A percentile compares a stretch with the other conserved stretches of the same genome.
Conservation (phyloP, 2,113 vertebrate genomes). For the Cheirogaleus medius region DNA sequence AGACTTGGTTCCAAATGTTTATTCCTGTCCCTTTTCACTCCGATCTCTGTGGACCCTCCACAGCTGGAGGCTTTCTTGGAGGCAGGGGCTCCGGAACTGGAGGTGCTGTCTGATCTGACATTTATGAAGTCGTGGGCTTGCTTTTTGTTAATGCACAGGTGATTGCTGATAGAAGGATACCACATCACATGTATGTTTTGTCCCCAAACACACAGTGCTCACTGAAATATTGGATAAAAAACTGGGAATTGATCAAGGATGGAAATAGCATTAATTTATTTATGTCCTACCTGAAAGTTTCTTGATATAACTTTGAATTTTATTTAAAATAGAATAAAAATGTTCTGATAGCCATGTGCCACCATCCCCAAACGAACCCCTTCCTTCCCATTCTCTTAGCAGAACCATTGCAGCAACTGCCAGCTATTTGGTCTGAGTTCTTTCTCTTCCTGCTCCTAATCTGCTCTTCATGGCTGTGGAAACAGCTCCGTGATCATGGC, state of each 20-base stretch:
- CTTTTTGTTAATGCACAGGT: background rate
- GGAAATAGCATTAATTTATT: background rate
- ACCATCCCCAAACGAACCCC: accelerated
- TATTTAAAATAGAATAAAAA: background rate
- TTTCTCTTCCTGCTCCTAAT: background rate
- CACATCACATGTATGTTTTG: background rate
- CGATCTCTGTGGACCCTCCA: background rate
- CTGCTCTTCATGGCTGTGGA: background rate
- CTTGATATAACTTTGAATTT: background rate
- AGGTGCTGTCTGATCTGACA: background rate
- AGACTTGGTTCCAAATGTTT: background rate
- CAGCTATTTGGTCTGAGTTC: background rate
- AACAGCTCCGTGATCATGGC: background rate
- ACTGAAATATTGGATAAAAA: background rate
- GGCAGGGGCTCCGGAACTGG: background rate
- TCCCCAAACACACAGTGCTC: background rate
- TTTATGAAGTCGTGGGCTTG: background rate
- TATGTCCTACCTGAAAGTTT: background rate
- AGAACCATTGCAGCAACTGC: no score
- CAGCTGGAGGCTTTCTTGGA: background rate
- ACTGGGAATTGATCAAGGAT: background rate
- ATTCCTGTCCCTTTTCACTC: background rate
- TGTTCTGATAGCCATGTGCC: background rate
- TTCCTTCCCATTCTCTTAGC: background rate
- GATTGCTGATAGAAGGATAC: no score